These are phyloP conservation scores for Diplolepis rosae DNA, from an alignment of 2,888 invertebrate genomes.

Conservation along the genomic window DNA sequence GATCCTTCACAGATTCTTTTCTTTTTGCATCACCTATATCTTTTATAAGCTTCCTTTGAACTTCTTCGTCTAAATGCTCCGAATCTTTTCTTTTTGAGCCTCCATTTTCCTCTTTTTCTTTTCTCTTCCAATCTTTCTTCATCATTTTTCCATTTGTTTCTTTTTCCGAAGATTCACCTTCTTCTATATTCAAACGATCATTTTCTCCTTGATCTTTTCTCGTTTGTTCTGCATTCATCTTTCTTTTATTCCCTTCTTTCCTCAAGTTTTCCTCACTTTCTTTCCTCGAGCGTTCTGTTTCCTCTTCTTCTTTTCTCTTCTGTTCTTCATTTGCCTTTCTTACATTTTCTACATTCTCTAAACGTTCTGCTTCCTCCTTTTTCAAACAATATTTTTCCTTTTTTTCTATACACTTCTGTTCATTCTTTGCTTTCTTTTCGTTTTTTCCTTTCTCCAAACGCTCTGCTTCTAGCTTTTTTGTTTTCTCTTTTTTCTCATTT, in stretches of 20 bases:
- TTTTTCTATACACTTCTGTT: slow-evolving; percentile 18
- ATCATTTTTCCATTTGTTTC: slow-evolving; percentile 48
- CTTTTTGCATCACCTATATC: slow-evolving; percentile 39
- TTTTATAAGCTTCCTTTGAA: slow-evolving; percentile 36
- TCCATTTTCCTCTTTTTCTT: slow-evolving; percentile 41
- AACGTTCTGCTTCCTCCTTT: neutral
- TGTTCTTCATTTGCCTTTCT: slow-evolving; percentile 30
- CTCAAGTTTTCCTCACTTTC: slow-evolving; percentile 35
- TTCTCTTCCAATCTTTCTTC: slow-evolving; percentile 44
- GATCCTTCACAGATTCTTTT: slow-evolving; percentile 37
- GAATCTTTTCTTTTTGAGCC: slow-evolving; percentile 43
- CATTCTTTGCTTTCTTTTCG: slow-evolving; percentile 30
- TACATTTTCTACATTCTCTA: no score
- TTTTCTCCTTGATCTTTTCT: slow-evolving; percentile 41
- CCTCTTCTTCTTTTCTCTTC: slow-evolving; percentile 41
- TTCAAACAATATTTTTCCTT: neutral
- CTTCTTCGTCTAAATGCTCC: slow-evolving; percentile 39
- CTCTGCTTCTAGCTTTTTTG: slow-evolving; percentile 46
- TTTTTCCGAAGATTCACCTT: slow-evolving; percentile 43
- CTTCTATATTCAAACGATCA: slow-evolving; percentile 43
- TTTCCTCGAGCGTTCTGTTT: slow-evolving; percentile 44
- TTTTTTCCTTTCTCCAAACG: slow-evolving; percentile 39
- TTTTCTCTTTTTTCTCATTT: slow-evolving; percentile 33
- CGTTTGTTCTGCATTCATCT: slow-evolving; percentile 30
- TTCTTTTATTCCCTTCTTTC: neutral